phyloP scores from a whole-genome alignment of 1,140 invertebrate genomes.

The Vanessa tameamea region DNA sequence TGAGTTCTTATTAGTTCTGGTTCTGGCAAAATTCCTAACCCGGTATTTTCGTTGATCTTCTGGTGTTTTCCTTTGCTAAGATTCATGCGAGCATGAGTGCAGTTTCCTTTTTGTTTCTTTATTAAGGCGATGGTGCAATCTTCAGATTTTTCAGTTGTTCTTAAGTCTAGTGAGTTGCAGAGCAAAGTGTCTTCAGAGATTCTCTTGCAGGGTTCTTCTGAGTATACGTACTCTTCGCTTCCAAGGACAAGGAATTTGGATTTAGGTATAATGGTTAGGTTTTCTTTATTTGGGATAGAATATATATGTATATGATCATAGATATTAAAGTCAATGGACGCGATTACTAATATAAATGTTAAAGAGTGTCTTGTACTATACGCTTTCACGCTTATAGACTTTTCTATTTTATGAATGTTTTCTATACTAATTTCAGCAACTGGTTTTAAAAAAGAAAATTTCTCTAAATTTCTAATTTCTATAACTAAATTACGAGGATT shows the following conservation, averaged over 20 bases:
- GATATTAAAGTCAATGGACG: neutral
- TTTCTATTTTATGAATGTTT: constrained; percentile 26
- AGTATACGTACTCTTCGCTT: constrained; percentile 9
- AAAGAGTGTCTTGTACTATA: constrained; percentile 5
- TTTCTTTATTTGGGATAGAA: constrained; percentile 15
- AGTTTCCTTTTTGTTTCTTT: neutral
- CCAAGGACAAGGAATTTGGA: neutral
- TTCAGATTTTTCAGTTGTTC: neutral
- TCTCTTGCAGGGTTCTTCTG: constrained; percentile 5
- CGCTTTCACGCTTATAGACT: neutral
- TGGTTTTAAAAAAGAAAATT: constrained; percentile 24
- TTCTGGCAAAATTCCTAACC: constrained; percentile 11
- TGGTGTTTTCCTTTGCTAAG: neutral
- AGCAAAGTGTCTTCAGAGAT: constrained; percentile 7
- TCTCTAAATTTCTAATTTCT: constrained; percentile 22
- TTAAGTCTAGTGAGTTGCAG: constrained; percentile 8
- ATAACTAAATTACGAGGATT: constrained; percentile 30
- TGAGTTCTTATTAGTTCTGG: constrained; percentile 12
- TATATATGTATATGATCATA: constrained; percentile 8
- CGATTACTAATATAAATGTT: neutral
- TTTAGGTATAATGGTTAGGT: neutral
- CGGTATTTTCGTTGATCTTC: constrained; percentile 9
- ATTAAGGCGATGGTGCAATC: neutral
- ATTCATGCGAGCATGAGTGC: neutral
- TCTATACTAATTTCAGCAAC: constrained; percentile 27